Conservation (phyloP, 2,113 vertebrate genomes). For the Nannospalax galili region DNA sequence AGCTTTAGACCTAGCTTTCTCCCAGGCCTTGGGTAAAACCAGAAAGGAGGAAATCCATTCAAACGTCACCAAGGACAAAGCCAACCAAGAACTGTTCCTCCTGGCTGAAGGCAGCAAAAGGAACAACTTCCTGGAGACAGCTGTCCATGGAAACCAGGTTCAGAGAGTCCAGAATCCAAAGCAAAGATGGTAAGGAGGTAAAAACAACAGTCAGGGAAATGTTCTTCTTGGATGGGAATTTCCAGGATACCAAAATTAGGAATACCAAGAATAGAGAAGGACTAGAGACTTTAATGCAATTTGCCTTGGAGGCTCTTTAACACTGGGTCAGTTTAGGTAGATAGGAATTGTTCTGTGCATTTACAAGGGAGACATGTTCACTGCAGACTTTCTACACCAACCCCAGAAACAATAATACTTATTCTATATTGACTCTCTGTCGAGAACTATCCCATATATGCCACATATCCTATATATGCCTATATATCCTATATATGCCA, state of each 20-base stretch:
- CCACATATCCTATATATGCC: too few relatives aligned
- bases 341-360: neutral
- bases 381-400: neutral
- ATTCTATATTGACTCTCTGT: neutral
- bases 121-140: neutral
- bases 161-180: too few relatives aligned
- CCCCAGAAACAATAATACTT: neutral
- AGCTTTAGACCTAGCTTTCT: neutral
- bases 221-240: neutral
- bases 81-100: neutral
- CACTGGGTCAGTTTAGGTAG: neutral
- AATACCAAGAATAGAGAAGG: neutral
- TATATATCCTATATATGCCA: neutral
- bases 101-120: neutral
- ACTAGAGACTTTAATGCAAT: neutral
- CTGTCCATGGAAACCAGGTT: too few relatives aligned
- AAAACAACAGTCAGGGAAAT: too few relatives aligned
- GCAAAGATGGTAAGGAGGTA: too few relatives aligned
- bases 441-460: neutral
- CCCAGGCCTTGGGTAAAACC: neutral
- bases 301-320: neutral
- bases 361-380: neutral
- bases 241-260: neutral
- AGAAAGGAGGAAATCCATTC: neutral
- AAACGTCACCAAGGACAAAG: neutral